Evolutionary conservation across 2,797 vertebrate species (phyloP).

Genomic region (Hipposideros larvatus): DNA sequence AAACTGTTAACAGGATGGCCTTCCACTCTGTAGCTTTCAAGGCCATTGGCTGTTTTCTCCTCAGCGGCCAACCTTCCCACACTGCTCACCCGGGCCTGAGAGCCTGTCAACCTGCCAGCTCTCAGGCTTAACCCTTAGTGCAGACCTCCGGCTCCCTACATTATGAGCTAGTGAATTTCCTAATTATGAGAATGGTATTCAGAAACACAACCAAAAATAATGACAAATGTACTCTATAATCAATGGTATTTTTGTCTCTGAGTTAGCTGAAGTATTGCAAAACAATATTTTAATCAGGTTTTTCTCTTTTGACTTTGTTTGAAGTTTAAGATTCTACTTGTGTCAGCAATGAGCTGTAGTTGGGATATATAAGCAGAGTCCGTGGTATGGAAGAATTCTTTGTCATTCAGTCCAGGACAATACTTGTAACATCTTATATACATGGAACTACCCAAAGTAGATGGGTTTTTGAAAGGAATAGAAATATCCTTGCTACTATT

Average conservation of each 20-base stretch:
- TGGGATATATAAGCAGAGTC: neutral
- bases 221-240: neutral
- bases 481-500: constrained; percentile 29
- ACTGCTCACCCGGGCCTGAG: too few relatives aligned
- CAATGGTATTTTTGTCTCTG: neutral
- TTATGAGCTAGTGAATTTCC: neutral
- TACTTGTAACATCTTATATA: neutral
- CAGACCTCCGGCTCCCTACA: too few relatives aligned
- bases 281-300: constrained; percentile 2
- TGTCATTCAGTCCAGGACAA: neutral
- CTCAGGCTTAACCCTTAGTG: too few relatives aligned
- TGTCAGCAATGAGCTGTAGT: neutral
- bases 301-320: constrained; percentile 56
- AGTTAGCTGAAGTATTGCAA: neutral
- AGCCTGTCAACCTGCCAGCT: too few relatives aligned
- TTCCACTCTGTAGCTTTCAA: too few relatives aligned
- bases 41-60: too few relatives aligned
- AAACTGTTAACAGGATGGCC: too few relatives aligned
- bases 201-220: neutral
- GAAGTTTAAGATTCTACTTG: constrained; percentile 4
- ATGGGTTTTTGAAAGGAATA: constrained; percentile 46
- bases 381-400: constrained; percentile 31
- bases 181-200: neutral
- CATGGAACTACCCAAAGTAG: neutral
- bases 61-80: too few relatives aligned